These are phyloP conservation scores for Momotus momota DNA, from an alignment of 2,797 vertebrate species.

Conservation along the genomic window DNA sequence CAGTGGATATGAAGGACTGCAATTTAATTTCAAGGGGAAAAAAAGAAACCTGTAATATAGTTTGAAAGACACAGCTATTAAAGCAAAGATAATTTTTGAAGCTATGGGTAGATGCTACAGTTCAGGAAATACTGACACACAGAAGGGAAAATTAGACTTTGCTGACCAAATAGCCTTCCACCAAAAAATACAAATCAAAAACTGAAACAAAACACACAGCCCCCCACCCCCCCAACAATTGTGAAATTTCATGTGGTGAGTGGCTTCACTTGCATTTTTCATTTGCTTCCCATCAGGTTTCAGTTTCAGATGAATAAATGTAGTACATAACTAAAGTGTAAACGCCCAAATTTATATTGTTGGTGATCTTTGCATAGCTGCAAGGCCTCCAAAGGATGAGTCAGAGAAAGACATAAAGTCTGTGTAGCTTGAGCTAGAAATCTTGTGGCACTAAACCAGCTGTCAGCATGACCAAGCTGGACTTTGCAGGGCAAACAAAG, in stretches of 20 bases:
- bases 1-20: background rate
- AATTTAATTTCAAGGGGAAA: background rate
- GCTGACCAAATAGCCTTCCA: background rate
- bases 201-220: no score
- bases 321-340: background rate
- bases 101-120: background rate
- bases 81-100: background rate
- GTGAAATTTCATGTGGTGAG: background rate
- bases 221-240: no score
- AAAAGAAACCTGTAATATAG: background rate
- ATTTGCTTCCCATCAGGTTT: background rate
- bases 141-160: background rate
- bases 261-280: background rate
- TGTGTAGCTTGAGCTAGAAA: background rate
- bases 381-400: background rate
- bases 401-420: accelerated
- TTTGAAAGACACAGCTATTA: background rate
- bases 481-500: background rate
- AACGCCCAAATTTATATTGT: background rate
- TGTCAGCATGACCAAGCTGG: background rate
- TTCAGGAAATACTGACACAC: background rate
- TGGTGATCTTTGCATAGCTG: background rate
- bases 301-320: background rate
- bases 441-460: background rate
- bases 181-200: background rate